Conservation (phyloP, 2,113 vertebrate species). For the Athene noctua region DNA sequence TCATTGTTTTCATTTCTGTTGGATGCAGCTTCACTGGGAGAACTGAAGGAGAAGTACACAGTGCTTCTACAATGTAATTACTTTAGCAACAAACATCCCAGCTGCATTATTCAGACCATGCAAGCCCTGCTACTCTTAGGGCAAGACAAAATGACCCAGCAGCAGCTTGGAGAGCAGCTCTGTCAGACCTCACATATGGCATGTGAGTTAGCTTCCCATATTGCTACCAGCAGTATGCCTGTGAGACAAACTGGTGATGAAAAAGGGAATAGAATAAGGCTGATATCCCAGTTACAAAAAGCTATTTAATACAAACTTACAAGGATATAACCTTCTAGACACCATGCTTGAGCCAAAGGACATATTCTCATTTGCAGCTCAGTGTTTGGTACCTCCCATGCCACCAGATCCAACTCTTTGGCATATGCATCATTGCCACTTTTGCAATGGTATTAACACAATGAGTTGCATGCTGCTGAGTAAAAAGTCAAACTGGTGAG, state of each 20-base stretch:
- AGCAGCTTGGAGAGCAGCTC: not conserved
- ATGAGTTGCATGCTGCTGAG: not conserved
- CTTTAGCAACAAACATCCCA: not conserved
- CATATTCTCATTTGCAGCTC: not conserved
- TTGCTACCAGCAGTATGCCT: not conserved
- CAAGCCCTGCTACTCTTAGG: not conserved
- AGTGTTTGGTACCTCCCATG: not conserved
- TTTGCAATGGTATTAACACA: not conserved
- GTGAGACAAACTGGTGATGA: not conserved
- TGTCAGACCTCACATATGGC: not conserved
- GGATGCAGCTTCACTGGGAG: not conserved
- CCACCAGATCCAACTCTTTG: not conserved
- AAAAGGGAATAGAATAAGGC: not conserved
- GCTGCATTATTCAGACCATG: not conserved
- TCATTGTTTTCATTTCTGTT: not conserved
- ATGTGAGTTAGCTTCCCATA: not conserved
- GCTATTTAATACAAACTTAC: not conserved
- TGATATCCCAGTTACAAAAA: not conserved
- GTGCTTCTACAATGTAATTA: not conserved
- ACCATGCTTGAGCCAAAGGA: not conserved
- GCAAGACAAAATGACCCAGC: not conserved
- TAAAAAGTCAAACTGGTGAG: not conserved
- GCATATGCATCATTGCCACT: not conserved
- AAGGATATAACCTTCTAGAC: not conserved
- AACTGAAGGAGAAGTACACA: not conserved